These are phyloP conservation scores for Drosophila fulvimacula DNA, from an alignment of 2,888 invertebrate genomes.

Conservation along the genomic window DNA sequence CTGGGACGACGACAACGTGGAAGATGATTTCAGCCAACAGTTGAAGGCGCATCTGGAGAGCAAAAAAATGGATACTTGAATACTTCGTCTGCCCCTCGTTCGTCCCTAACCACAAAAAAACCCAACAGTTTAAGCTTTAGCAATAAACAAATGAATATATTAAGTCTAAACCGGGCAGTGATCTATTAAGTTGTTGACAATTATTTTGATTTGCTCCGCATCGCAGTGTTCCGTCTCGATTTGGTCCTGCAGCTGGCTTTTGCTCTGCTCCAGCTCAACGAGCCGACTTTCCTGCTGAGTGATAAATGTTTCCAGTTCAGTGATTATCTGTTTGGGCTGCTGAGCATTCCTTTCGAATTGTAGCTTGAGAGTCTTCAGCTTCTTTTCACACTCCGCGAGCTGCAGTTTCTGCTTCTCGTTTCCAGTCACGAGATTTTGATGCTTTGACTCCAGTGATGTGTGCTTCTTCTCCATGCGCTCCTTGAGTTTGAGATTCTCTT, in stretches of 20 bases:
- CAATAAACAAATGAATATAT: conserved; percentile 57
- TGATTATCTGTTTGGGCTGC: conserved; percentile 12
- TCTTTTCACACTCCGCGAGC: conserved; percentile 12
- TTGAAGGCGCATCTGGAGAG: conserved; percentile 88
- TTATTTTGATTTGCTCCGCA: conserved; percentile 13
- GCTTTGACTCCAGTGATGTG: not conserved
- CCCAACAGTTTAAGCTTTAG: conserved; percentile 36
- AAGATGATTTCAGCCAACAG: conserved; percentile 98
- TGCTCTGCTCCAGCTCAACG: conserved; percentile 18
- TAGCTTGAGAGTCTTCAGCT: conserved; percentile 21
- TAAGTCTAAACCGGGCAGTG: conserved; percentile 20
- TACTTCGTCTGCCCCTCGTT: conserved; percentile 16
- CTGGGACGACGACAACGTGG: conserved; percentile 99
- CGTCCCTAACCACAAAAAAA: conserved; percentile 60
- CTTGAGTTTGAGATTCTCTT: conserved; percentile 37
- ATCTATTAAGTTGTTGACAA: conserved; percentile 21
- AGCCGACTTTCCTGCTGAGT: conserved; percentile 2
- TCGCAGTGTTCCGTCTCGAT: conserved; percentile 15
- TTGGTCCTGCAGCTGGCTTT: conserved; percentile 1
- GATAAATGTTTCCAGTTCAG: conserved; percentile 2
- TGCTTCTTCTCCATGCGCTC: conserved; percentile 43
- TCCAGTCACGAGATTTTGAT: conserved; percentile 16
- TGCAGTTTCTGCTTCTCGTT: conserved; percentile 21
- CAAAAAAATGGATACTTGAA: conserved; percentile 83
- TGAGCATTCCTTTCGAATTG: conserved; percentile 31